A percentile compares a stretch with the other conserved stretches of the same genome.
Conservation (phyloP, 2,113 vertebrate species). For the Orcinus orca region DNA sequence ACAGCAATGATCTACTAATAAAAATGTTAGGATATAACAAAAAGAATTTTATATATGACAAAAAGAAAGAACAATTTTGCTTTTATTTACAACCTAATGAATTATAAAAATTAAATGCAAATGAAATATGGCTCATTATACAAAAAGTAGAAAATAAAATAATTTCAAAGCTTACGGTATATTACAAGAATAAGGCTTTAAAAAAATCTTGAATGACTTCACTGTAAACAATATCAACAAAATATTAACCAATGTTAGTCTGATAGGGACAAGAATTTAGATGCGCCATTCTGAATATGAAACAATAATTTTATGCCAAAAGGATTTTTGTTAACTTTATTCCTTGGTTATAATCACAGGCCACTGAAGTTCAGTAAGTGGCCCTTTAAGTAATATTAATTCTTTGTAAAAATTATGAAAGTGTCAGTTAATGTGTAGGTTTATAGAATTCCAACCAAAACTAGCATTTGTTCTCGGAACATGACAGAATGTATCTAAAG, state of each 20-base stretch:
- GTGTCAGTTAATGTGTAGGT: background rate
- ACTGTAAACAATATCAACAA: background rate
- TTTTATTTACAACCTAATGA: background rate
- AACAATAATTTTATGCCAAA: slow-evolving; percentile 1
- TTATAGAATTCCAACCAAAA: slow-evolving; percentile 22
- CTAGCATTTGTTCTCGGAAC: slow-evolving; percentile 6
- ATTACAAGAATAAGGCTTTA: background rate
- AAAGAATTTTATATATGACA: background rate
- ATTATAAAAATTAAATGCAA: slow-evolving; percentile 12
- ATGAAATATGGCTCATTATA: background rate
- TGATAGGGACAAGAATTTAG: background rate
- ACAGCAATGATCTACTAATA: background rate
- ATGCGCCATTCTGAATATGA: background rate
- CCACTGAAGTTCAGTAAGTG: background rate
- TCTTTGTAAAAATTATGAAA: background rate
- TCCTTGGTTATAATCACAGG: background rate
- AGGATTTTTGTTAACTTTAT: background rate
- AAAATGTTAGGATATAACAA: background rate
- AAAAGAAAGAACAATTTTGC: background rate
- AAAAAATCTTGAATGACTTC: background rate
- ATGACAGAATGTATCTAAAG: background rate
- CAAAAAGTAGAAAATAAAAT: background rate
- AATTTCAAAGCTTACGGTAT: slow-evolving; percentile 18
- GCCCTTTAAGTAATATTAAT: background rate
- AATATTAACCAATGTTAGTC: background rate